phyloP scores from a whole-genome alignment of 1,140 invertebrate species.

The Habropoda laboriosa region DNA sequence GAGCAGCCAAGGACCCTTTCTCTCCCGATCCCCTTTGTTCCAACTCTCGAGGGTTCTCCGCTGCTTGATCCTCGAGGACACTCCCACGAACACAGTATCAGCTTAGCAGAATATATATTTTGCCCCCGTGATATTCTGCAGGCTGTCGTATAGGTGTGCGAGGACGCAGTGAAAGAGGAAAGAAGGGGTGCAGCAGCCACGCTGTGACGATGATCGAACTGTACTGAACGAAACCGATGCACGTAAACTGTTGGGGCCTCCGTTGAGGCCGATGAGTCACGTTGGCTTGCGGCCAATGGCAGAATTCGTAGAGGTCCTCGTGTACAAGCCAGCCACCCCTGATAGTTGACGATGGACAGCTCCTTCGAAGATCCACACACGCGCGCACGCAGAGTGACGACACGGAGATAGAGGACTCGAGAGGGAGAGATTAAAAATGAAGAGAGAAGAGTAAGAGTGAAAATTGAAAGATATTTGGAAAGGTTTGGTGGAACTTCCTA shows the following conservation, averaged over 20 bases:
- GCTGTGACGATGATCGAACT: slow-evolving; percentile 73
- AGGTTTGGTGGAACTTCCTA: too few relatives aligned
- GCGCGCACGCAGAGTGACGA: too few relatives aligned
- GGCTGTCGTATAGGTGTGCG: too few relatives aligned
- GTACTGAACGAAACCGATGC: slow-evolving; percentile 66
- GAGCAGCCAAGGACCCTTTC: not conserved
- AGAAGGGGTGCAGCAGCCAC: slow-evolving; percentile 41
- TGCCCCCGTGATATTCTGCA: too few relatives aligned
- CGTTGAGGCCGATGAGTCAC: slow-evolving; percentile 80
- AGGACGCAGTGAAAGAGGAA: too few relatives aligned
- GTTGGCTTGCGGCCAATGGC: slow-evolving; percentile 74
- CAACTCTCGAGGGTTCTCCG: not conserved
- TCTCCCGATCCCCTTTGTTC: not conserved
- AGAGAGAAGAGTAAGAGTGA: too few relatives aligned
- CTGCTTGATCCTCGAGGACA: slow-evolving; percentile 19
- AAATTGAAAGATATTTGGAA: too few relatives aligned
- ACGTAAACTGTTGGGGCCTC: slow-evolving; percentile 69
- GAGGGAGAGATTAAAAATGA: too few relatives aligned
- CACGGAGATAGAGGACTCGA: too few relatives aligned
- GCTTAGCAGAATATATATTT: too few relatives aligned
- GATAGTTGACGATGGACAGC: slow-evolving; percentile 20
- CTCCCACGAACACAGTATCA: slow-evolving; percentile 40
- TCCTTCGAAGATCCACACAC: too few relatives aligned
- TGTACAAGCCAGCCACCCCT: slow-evolving; percentile 51
- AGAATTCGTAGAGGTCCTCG: slow-evolving; percentile 59